Evolutionary conservation across 2,797 vertebrate species (phyloP).

Genomic region (Uromys caudimaculatus): DNA sequence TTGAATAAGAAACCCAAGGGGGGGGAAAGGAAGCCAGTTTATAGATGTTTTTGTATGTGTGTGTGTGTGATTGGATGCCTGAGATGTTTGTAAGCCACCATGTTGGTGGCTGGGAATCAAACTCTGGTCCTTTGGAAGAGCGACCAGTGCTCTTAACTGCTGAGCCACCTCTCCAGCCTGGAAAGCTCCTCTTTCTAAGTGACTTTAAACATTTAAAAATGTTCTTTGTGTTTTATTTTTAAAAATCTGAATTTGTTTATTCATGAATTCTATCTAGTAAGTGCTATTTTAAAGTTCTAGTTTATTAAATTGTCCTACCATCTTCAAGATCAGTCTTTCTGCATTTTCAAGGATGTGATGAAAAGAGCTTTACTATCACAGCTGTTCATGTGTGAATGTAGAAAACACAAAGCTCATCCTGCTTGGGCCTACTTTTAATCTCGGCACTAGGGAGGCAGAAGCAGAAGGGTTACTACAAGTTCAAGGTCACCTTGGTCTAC

Average conservation of each 20-base stretch:
- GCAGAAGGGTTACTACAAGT: neutral
- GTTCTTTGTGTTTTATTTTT: slow-evolving; percentile 21
- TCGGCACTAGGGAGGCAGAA: neutral
- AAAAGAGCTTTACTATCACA: neutral
- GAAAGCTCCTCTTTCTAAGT: neutral
- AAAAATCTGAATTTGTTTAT: slow-evolving; percentile 42
- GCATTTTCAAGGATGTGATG: slow-evolving; percentile 8
- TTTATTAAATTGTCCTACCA: neutral
- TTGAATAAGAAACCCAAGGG: neutral
- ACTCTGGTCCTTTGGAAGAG: neutral
- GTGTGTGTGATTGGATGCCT: neutral
- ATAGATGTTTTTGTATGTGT: neutral
- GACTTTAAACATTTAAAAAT: slow-evolving; percentile 21
- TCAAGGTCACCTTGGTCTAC: neutral
- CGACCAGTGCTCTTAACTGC: neutral
- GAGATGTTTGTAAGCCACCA: neutral
- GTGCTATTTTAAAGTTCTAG: slow-evolving; percentile 1
- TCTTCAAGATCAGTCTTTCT: slow-evolving; percentile 36
- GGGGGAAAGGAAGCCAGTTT: neutral
- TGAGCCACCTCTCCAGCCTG: neutral
- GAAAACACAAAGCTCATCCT: neutral
- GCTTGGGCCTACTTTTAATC: neutral
- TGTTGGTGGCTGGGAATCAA: neutral
- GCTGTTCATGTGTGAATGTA: neutral
- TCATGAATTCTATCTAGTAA: slow-evolving; percentile 3